A percentile compares a stretch with the other conserved stretches of the same genome.
Conservation (phyloP, 2,797 vertebrate genomes). For the Alectoris magna region DNA sequence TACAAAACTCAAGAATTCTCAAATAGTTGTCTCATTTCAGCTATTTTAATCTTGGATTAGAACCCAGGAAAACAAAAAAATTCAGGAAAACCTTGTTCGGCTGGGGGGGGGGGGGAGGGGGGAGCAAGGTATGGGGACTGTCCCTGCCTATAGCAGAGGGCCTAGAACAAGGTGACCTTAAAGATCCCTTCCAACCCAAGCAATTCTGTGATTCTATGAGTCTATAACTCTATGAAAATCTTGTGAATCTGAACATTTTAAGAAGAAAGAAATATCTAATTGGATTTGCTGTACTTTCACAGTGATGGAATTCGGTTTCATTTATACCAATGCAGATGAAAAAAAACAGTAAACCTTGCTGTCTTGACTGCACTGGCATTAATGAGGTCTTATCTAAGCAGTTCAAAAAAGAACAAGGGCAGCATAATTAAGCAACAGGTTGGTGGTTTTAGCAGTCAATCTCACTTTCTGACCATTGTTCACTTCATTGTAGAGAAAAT, state of each 20-base stretch:
- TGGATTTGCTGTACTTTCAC: neutral
- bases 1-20: constrained; percentile 21
- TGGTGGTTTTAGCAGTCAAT: neutral
- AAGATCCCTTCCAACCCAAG: too few relatives aligned
- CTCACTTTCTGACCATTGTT: neutral
- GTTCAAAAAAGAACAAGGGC: neutral
- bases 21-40: constrained; percentile 30
- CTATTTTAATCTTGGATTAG: neutral
- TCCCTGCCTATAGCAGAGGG: too few relatives aligned
- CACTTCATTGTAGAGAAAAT: neutral
- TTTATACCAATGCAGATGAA: neutral
- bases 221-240: neutral
- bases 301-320: neutral
- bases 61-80: neutral
- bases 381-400: neutral
- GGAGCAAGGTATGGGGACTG: too few relatives aligned
- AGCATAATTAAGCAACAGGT: neutral
- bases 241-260: neutral
- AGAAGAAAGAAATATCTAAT: neutral
- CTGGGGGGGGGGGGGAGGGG: too few relatives aligned
- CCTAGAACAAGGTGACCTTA: too few relatives aligned
- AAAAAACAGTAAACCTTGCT: neutral
- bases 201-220: too few relatives aligned
- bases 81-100: neutral
- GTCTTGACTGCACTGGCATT: neutral